Evolutionary conservation across 2,797 vertebrate species (phyloP).

Genomic region (Holocentrus rufus): DNA sequence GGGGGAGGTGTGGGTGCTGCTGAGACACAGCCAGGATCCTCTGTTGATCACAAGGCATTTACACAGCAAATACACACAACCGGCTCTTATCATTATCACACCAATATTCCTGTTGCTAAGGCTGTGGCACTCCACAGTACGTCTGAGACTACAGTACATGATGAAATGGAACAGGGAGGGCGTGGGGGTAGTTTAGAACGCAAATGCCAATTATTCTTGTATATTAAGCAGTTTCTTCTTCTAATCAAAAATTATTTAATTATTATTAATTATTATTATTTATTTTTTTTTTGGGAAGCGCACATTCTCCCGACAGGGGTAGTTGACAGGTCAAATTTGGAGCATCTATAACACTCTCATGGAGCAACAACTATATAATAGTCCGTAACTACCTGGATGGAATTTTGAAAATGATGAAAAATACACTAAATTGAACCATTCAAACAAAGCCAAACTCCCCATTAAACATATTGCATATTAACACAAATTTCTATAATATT

Average conservation of each 20-base stretch:
- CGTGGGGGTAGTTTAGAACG: neutral
- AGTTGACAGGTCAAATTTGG: no score
- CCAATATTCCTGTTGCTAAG: conserved; percentile 41
- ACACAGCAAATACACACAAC: conserved; percentile 45
- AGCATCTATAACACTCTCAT: no score
- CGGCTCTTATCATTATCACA: conserved; percentile 36
- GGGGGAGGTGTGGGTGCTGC: conserved; percentile 45
- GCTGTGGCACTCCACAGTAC: conserved; percentile 8
- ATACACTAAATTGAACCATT: neutral
- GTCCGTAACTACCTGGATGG: neutral
- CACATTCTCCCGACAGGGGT: no score
- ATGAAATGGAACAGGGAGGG: conserved; percentile 32
- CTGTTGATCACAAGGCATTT: conserved; percentile 55
- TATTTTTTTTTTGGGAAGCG: no score
- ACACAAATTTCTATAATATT: neutral
- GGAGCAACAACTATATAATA: no score
- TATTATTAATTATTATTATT: no score
- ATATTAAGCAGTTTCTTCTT: no score
- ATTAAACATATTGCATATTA: neutral
- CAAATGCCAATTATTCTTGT: conserved; percentile 1
- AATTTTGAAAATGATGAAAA: no score
- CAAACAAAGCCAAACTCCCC: no score
- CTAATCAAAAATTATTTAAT: no score
- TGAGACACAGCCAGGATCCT: conserved; percentile 35
- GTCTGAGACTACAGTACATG: neutral